These are phyloP conservation scores for Hoplias malabaricus DNA, from an alignment of 2,113 vertebrate species.

Conservation along the genomic window DNA sequence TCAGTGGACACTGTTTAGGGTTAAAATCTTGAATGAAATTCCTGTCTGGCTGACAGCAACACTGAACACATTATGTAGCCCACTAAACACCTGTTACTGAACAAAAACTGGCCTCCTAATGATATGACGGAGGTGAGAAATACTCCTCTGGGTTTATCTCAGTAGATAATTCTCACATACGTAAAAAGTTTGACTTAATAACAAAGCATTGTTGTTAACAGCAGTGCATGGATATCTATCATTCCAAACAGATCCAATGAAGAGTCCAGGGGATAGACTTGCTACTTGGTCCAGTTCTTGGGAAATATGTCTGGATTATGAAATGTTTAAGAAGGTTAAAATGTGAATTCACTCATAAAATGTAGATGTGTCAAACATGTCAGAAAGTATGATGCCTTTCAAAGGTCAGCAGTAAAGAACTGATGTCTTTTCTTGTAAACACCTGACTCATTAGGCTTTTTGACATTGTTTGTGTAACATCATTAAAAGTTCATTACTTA, in stretches of 20 bases:
- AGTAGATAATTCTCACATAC: background rate
- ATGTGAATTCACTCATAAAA: background rate
- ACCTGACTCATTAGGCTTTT: no score
- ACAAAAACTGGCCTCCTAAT: background rate
- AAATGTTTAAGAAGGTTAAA: background rate
- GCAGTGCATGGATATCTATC: background rate
- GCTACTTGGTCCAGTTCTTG: constrained; percentile 7
- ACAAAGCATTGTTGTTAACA: background rate
- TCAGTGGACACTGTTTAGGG: background rate
- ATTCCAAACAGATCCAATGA: constrained; percentile 7
- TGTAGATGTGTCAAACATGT: background rate
- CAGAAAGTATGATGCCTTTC: background rate
- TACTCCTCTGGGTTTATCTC: background rate
- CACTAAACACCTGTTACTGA: background rate
- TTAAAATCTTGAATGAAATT: background rate
- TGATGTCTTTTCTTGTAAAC: no score
- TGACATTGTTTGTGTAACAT: no score
- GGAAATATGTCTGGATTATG: constrained; percentile 21
- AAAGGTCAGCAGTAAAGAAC: background rate
- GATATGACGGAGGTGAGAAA: background rate
- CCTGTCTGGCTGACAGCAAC: background rate
- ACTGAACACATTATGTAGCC: background rate
- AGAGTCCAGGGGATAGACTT: constrained; percentile 10
- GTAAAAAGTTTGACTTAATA: background rate
- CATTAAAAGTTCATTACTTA: no score